Conservation (phyloP, 2,113 vertebrate genomes). For the human region DNA sequence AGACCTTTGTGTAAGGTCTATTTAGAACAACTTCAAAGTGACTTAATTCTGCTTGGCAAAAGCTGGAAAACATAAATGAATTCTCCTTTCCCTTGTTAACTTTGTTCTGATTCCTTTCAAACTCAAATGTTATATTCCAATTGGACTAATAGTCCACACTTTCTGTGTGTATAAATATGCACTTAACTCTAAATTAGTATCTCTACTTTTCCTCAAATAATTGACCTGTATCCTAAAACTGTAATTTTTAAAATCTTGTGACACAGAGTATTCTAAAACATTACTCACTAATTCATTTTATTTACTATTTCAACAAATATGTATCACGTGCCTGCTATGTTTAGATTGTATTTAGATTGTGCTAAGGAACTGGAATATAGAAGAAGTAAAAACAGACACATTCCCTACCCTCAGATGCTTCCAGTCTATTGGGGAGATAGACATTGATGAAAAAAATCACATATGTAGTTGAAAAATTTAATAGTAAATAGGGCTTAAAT, state of each 20-base stretch:
- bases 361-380: not conserved
- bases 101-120: not conserved
- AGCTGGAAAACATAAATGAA: not conserved
- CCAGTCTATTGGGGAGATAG: not conserved
- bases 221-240: not conserved
- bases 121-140: not conserved
- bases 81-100: not conserved
- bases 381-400: not conserved
- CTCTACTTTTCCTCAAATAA: not conserved
- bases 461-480: not conserved
- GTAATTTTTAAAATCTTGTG: not conserved
- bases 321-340: not conserved
- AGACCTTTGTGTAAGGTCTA: not conserved
- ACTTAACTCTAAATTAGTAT: not conserved
- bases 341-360: not conserved
- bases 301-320: slow-evolving; percentile 6
- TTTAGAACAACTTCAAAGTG: not conserved
- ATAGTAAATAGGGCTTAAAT: not conserved
- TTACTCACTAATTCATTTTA: slow-evolving; percentile 13
- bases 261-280: slow-evolving; percentile 1
- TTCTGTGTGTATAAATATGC: not conserved
- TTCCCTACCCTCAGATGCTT: not conserved
- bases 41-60: not conserved
- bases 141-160: not conserved
- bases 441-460: not conserved